Conservation (phyloP, 2,797 vertebrate species). For the Setipinna tenuifilis region DNA sequence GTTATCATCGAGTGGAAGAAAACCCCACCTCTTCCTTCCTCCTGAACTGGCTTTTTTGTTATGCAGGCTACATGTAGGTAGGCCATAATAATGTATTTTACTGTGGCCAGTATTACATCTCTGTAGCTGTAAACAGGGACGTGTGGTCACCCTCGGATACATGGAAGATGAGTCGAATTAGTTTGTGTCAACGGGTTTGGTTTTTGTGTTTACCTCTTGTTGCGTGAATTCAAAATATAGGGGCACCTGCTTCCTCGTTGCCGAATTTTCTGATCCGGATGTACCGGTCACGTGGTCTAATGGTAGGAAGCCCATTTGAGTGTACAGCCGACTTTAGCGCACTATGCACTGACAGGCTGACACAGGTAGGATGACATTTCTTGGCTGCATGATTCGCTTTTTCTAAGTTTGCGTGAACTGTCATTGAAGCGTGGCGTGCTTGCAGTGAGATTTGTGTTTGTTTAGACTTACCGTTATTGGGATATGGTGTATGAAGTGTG, state of each 20-base stretch:
- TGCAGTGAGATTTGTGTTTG: background rate
- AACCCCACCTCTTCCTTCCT: too few relatives aligned
- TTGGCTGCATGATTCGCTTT: background rate
- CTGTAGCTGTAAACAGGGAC: too few relatives aligned
- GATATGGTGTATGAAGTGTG: background rate
- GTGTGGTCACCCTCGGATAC: too few relatives aligned
- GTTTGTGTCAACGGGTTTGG: too few relatives aligned
- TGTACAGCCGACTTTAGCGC: background rate
- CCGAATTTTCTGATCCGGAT: slow-evolving; percentile 7
- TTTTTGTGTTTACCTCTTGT: too few relatives aligned
- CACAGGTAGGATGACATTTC: background rate
- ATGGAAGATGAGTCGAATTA: too few relatives aligned
- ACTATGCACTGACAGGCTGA: background rate
- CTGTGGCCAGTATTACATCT: too few relatives aligned
- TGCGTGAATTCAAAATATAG: too few relatives aligned
- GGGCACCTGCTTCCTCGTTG: background rate
- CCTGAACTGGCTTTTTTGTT: too few relatives aligned
- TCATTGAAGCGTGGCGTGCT: background rate
- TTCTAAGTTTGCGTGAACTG: background rate
- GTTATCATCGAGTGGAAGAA: too few relatives aligned
- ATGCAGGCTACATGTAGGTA: too few relatives aligned
- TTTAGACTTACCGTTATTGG: background rate
- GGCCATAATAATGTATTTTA: too few relatives aligned
- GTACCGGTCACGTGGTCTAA: background rate
- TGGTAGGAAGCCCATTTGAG: background rate